Conservation (phyloP, 1,140 invertebrate species). For the Drosophila equinoxialis region DNA sequence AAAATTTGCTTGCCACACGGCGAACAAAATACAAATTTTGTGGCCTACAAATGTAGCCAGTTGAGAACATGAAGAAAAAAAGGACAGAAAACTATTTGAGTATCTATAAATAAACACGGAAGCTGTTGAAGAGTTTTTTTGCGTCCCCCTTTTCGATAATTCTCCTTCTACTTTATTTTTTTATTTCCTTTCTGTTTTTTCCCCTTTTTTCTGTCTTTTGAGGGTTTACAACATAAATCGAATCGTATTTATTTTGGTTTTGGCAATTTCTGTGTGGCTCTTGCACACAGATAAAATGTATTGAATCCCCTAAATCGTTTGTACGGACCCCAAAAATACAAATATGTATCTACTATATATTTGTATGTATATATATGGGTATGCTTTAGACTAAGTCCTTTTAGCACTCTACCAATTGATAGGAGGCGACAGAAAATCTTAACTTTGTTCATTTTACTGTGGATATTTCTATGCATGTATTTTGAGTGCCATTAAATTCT, state of each 20-base stretch:
- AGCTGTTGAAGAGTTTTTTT: slow-evolving; percentile 53
- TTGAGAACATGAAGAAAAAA: slow-evolving; percentile 38
- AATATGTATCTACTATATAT: slow-evolving; percentile 9
- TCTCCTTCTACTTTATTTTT: slow-evolving; percentile 9
- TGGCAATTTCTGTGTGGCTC: slow-evolving; percentile 74
- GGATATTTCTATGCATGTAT: too few relatives aligned
- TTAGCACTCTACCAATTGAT: slow-evolving; percentile 36
- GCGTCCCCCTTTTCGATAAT: neutral
- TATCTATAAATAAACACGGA: slow-evolving; percentile 76
- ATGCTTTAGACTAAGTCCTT: slow-evolving; percentile 33
- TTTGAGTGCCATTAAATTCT: slow-evolving; percentile 2
- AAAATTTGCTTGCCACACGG: slow-evolving; percentile 73
- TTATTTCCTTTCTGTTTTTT: slow-evolving; percentile 4
- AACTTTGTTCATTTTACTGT: slow-evolving; percentile 30
- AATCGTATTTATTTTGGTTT: slow-evolving; percentile 80
- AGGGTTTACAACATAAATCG: slow-evolving; percentile 68
- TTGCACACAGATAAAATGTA: slow-evolving; percentile 75
- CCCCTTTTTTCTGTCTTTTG: slow-evolving; percentile 4
- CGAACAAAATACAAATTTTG: slow-evolving; percentile 69
- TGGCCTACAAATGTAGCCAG: slow-evolving; percentile 56
- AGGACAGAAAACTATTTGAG: slow-evolving; percentile 68
- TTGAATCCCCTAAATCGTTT: slow-evolving; percentile 68
- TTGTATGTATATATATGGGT: slow-evolving; percentile 2
- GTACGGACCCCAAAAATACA: slow-evolving; percentile 30
- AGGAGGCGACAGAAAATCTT: neutral